Conservation (phyloP, 2,797 vertebrate genomes). For the Thalassophryne amazonica region DNA sequence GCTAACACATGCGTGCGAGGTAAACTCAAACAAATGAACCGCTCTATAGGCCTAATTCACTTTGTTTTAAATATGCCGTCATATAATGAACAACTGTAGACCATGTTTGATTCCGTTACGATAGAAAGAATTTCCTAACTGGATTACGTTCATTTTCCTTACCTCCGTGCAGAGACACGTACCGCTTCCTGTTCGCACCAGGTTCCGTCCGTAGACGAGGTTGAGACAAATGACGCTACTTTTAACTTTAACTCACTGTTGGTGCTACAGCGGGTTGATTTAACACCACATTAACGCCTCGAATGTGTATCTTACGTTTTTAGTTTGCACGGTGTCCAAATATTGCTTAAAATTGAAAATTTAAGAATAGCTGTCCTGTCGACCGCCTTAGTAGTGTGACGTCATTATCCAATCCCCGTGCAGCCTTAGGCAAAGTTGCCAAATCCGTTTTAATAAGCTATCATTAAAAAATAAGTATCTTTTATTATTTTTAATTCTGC, state of each 20-base stretch:
- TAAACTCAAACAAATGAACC: neutral
- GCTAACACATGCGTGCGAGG: slow-evolving; percentile 1
- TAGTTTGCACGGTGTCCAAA: too few relatives aligned
- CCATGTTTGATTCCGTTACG: neutral
- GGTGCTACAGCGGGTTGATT: too few relatives aligned
- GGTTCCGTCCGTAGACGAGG: slow-evolving; percentile 1
- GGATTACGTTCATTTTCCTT: slow-evolving; percentile 45
- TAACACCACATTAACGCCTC: too few relatives aligned
- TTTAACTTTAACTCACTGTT: neutral
- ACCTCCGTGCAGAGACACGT: slow-evolving; percentile 56
- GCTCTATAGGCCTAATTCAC: neutral
- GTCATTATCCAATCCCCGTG: slow-evolving; percentile 29
- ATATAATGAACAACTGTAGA: fast-evolving
- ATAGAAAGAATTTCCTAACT: neutral
- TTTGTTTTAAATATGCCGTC: neutral
- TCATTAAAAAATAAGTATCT: too few relatives aligned
- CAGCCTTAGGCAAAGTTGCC: slow-evolving; percentile 11
- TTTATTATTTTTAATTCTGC: too few relatives aligned
- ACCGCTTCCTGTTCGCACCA: slow-evolving; percentile 49
- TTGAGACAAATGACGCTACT: neutral
- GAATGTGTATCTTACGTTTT: too few relatives aligned
- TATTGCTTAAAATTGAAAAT: too few relatives aligned
- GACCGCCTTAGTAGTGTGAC: slow-evolving; percentile 53
- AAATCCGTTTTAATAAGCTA: too few relatives aligned
- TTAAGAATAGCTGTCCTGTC: too few relatives aligned